Evolutionary conservation across 2,888 invertebrate species (phyloP), one percentile per base, ranked within the genome.

Genomic region (Orthosia gracilis): DNA sequence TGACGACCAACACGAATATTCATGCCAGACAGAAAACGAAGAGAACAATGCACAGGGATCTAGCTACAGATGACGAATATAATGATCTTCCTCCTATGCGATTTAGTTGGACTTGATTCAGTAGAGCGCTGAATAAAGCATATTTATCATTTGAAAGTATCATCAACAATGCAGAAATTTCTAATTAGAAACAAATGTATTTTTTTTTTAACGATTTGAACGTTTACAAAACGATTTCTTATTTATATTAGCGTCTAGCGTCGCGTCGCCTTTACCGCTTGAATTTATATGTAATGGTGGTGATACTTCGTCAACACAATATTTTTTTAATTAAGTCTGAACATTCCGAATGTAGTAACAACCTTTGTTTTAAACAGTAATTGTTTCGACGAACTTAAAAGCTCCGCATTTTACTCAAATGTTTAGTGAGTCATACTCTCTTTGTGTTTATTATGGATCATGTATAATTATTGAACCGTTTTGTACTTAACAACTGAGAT

Each of bases 141-240:
- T 11, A 11, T 2, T 18, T 23, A 18, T 31, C 31, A 7, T 31
- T 31, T 31, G 31, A 31, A 31, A 31, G n/a, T 31, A 4, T 31
- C 3, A 31, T 31, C 31, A 31, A 31, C 31, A 31, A 31, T 31
- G 31, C 31, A 31, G 31, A 31, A 31, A 26, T 26, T 3, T 31
- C 26, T 31, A 31, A 31, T 3, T 31, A 50, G 18, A 17, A 18
- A 18, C 50, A 50, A 52, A 52, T 52, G 17, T 18, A 21, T 31
- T 21, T 26, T 26, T n/a, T n/a, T n/a, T n/a, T n/a, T n/a, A n/a
- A n/a, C n/a, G n/a, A n/a, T n/a, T n/a, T n/a, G n/a, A n/a, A n/a
- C n/a, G n/a, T n/a, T n/a, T n/a, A n/a, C n/a, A n/a, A n/a, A 67
- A 64, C 58, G 57, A 65, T 76, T 65, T 57, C 55, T 58, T 80